These are phyloP conservation scores for Megalurothrips usitatus DNA, from an alignment of 2,888 invertebrate genomes.

Conservation along the genomic window DNA sequence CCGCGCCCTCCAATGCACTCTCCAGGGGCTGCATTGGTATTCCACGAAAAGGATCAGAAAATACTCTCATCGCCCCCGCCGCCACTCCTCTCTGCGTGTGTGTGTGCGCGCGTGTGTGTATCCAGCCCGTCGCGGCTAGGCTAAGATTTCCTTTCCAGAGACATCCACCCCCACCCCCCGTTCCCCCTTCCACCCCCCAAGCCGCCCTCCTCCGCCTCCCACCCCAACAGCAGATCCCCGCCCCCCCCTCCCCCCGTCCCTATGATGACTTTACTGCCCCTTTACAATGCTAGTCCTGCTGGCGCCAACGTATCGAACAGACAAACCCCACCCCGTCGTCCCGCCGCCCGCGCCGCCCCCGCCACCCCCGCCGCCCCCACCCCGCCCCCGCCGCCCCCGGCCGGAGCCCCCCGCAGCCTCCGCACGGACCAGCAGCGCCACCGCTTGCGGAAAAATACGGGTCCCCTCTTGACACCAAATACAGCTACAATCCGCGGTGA, in stretches of 20 bases:
- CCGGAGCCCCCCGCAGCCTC: background rate
- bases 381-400: background rate
- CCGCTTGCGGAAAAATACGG: background rate
- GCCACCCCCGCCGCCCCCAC: background rate
- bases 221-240: background rate
- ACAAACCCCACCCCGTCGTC: background rate
- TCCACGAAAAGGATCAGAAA: background rate
- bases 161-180: background rate
- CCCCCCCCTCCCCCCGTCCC: background rate
- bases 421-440: background rate
- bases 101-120: background rate
- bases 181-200: background rate
- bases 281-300: conserved; percentile 20
- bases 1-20: background rate
- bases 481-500: no score
- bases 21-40: background rate
- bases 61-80: background rate
- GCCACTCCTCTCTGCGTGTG: no score
- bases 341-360: background rate
- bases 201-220: background rate
- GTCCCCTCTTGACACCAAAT: no score
- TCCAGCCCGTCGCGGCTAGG: background rate
- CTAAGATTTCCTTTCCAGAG: background rate
- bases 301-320: conserved; percentile 21
- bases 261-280: conserved; percentile 20